phyloP scores from a whole-genome alignment of 2,888 invertebrate genomes.

The Drosophila affinis region DNA sequence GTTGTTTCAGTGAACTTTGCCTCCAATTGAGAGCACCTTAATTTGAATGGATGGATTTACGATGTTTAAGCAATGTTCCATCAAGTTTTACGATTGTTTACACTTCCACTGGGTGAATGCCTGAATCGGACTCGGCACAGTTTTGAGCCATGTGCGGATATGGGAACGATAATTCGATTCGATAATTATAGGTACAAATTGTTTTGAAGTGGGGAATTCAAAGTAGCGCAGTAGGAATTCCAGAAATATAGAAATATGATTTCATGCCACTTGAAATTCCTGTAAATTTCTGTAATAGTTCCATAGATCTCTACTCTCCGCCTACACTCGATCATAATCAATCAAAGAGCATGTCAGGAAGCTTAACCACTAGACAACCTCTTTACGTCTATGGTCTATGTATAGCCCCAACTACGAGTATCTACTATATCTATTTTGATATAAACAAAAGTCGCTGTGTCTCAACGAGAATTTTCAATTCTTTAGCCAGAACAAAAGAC shows the following conservation, averaged over 20 bases:
- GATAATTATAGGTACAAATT: neutral
- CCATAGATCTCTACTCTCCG: neutral
- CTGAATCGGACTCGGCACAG: constrained; percentile 5
- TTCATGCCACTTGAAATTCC: neutral
- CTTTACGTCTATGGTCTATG: neutral
- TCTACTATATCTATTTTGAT: neutral
- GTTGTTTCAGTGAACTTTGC: constrained; percentile 5
- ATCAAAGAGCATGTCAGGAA: constrained; percentile 24
- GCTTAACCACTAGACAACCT: neutral
- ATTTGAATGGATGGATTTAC: constrained; percentile 21
- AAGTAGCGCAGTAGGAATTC: neutral
- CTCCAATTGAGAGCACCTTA: constrained; percentile 24
- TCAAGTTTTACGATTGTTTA: constrained; percentile 38
- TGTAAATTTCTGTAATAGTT: too few relatives aligned
- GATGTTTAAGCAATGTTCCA: constrained; percentile 4
- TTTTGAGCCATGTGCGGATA: constrained; percentile 19
- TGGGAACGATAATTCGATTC: neutral
- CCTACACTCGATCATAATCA: constrained; percentile 20
- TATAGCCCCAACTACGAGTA: neutral
- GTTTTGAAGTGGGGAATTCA: neutral
- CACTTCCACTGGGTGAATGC: neutral
- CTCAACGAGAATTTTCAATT: neutral
- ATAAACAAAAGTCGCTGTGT: neutral
- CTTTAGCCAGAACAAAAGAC: neutral
- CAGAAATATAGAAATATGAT: neutral